Conservation (phyloP, 2,888 invertebrate genomes). For the Sinohyriopsis cumingii region DNA sequence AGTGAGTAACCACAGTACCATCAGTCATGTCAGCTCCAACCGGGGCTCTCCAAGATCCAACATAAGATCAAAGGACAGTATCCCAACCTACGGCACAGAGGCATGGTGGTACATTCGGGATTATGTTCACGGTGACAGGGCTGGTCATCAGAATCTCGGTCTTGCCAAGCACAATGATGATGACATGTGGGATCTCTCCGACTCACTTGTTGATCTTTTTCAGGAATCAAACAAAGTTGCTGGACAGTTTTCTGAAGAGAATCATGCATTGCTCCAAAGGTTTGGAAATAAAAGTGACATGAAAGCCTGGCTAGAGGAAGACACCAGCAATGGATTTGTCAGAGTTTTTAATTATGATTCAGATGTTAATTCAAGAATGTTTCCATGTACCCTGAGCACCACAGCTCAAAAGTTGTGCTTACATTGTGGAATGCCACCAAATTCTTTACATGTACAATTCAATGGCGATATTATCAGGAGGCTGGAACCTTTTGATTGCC, state of each 20-base stretch:
- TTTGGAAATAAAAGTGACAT: slow-evolving; percentile 38
- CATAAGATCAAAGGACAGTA: slow-evolving; percentile 10
- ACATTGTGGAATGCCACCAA: slow-evolving; percentile 65
- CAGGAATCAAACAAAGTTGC: slow-evolving; percentile 51
- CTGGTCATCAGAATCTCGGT: slow-evolving; percentile 47
- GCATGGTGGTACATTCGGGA: slow-evolving; percentile 64
- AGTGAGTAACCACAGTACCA: slow-evolving; percentile 27
- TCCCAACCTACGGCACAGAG: slow-evolving; percentile 27
- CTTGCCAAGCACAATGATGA: slow-evolving; percentile 48
- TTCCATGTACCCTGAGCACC: slow-evolving; percentile 69
- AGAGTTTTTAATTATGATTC: slow-evolving; percentile 66
- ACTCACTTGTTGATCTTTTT: slow-evolving; percentile 68
- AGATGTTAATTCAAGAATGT: slow-evolving; percentile 58
- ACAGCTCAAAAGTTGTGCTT: slow-evolving; percentile 68
- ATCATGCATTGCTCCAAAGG: slow-evolving; percentile 1
- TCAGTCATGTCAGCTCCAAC: slow-evolving; percentile 19
- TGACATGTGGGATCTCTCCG: slow-evolving; percentile 70
- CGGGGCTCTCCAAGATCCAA: slow-evolving; percentile 10
- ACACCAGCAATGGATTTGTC: slow-evolving; percentile 68
- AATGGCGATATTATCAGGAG: slow-evolving; percentile 70
- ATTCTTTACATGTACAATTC: slow-evolving; percentile 70
- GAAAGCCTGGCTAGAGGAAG: slow-evolving; percentile 62
- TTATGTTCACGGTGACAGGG: slow-evolving; percentile 47
- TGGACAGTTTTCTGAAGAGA: slow-evolving; percentile 12
- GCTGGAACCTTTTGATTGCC: slow-evolving; percentile 70